These are phyloP conservation scores for Zaprionus ghesquierei DNA, from an alignment of 1,140 invertebrate species.

Conservation along the genomic window DNA sequence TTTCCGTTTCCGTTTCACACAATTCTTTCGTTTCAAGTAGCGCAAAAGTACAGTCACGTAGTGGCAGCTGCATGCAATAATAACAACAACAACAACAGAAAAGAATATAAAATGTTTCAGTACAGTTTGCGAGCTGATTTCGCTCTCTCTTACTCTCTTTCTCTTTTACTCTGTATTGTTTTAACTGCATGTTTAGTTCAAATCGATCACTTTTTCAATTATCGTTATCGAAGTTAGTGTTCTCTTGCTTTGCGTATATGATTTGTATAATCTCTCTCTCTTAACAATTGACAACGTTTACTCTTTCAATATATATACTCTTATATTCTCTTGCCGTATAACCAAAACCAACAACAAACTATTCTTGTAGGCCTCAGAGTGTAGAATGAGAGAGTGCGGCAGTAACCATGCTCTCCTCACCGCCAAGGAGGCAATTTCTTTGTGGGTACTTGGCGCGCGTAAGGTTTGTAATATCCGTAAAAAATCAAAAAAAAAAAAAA, in stretches of 20 bases:
- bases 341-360: constrained; percentile 50
- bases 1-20: constrained; percentile 50
- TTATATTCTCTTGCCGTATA: constrained; percentile 59
- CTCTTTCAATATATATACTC: constrained; percentile 30
- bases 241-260: constrained; percentile 24
- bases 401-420: constrained; percentile 90
- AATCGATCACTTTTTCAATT: background rate
- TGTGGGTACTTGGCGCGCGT: constrained; percentile 93
- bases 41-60: constrained; percentile 60
- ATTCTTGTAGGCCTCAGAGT: constrained; percentile 82
- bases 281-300: background rate
- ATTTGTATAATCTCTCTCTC: background rate
- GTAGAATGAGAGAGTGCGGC: constrained; percentile 82
- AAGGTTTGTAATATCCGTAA: constrained; percentile 88
- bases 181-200: constrained; percentile 9
- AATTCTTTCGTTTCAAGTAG: constrained; percentile 18
- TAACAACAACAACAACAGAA: too few relatives aligned
- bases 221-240: background rate
- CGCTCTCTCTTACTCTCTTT: constrained; percentile 3
- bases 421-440: constrained; percentile 94
- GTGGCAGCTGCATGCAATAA: constrained; percentile 43
- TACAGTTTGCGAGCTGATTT: constrained; percentile 41
- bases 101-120: constrained; percentile 6
- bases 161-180: background rate
- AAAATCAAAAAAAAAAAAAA: constrained; percentile 28